Conservation (phyloP, 2,888 invertebrate genomes). For the Eretmocerus hayati region DNA sequence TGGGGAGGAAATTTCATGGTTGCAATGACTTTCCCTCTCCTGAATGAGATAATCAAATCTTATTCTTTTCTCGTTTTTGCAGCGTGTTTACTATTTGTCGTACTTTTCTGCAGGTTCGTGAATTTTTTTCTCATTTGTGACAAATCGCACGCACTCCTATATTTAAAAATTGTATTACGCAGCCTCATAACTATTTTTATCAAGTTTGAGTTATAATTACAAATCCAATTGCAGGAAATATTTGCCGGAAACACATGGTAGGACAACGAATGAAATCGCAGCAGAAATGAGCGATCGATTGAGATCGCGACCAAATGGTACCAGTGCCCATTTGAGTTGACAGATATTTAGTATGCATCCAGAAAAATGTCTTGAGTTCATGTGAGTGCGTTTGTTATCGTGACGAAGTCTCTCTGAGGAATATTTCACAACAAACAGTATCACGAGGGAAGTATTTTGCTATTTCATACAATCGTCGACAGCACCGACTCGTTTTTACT, state of each 20-base stretch:
- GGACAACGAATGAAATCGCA: slow-evolving; percentile 59
- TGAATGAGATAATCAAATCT: slow-evolving; percentile 59
- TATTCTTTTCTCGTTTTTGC: slow-evolving; percentile 74
- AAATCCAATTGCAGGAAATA: slow-evolving; percentile 52
- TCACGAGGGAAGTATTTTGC: slow-evolving; percentile 15
- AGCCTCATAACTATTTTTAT: too few species aligned
- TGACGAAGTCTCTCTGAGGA: too few species aligned
- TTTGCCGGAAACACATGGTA: slow-evolving; percentile 70
- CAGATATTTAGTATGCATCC: too few species aligned
- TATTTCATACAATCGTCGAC: too few species aligned
- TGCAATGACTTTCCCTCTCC: slow-evolving; percentile 67
- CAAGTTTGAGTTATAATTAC: neutral
- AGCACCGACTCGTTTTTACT: too few species aligned
- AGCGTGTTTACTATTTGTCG: slow-evolving; percentile 50
- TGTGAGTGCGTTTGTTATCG: too few species aligned
- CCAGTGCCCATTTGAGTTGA: too few species aligned
- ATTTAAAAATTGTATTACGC: too few species aligned
- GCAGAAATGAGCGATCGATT: slow-evolving; percentile 59
- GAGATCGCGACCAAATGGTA: slow-evolving; percentile 46
- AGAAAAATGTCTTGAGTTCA: too few species aligned
- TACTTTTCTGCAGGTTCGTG: slow-evolving; percentile 55
- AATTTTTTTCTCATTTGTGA: neutral
- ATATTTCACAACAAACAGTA: slow-evolving; percentile 8
- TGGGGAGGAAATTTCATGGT: slow-evolving; percentile 86
- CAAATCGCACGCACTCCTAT: too few species aligned